These are phyloP conservation scores for Volucella inflata DNA, from an alignment of 2,888 invertebrate genomes.

Conservation along the genomic window DNA sequence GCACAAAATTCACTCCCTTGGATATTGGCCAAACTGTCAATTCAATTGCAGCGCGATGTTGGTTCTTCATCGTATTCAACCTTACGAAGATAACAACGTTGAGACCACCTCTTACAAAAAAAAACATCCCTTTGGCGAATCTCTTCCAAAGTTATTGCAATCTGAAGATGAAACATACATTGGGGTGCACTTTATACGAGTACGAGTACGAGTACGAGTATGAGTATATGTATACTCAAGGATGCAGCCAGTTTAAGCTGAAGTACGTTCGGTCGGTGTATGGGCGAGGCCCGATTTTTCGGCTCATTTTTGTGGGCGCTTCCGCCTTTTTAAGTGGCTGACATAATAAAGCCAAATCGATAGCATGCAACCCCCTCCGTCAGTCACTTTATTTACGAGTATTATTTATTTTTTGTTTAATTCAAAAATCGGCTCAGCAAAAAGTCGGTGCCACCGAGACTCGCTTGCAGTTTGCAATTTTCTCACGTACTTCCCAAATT, in stretches of 20 bases:
- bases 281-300: constrained; percentile 71
- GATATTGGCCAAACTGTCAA: constrained; percentile 82
- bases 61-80: constrained; percentile 28
- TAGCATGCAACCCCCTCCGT: not conserved
- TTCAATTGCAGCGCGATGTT: constrained; percentile 77
- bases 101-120: constrained; percentile 9
- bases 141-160: constrained; percentile 52
- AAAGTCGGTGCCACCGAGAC: constrained; percentile 68
- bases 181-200: not conserved
- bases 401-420: not conserved
- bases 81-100: constrained; percentile 61
- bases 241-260: constrained; percentile 49
- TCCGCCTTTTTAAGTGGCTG: constrained; percentile 62
- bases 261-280: constrained; percentile 10
- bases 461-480: constrained; percentile 65
- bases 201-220: no score
- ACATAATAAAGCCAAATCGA: constrained; percentile 65
- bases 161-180: constrained; percentile 20
- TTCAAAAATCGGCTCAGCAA: constrained; percentile 40
- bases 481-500: constrained; percentile 69
- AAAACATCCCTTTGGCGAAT: constrained; percentile 47
- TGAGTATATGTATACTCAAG: constrained; percentile 32
- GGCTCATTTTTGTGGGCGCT: constrained; percentile 70
- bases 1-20: constrained; percentile 77
- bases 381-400: not conserved